Evolutionary conservation across 30 jellyfish, hydroid and myxozoan species (phyloP), one percentile per base, ranked within the genome.

Genomic region (Rhopilema esculentum): DNA sequence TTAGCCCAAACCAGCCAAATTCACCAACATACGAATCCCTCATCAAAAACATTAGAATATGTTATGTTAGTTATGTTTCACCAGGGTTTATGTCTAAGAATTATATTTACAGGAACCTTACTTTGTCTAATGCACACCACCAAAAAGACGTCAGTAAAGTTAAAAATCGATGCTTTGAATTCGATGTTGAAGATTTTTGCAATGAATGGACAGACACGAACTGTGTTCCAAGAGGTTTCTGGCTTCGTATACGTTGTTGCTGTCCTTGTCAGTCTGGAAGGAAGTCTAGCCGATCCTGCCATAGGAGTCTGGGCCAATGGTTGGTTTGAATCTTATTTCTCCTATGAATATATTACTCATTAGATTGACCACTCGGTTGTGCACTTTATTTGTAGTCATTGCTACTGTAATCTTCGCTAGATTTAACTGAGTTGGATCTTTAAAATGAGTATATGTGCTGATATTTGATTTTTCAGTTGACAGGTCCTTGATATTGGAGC

Each of bases 231-330:
- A 70, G 98, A 93, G 69, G 98, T 87, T n/a, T 89, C 93, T 80
- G 98, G 98, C 6, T 93, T 93, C 64, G 97, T 82, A 1, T 93
- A 93, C 77, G 98, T 93, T 77, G 97, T 93, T 49, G 89, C 97
- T 48, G 92, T 93, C 20, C 75, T 93, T 77, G 98, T 88, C 65
- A 89, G 97, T 71, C 68, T 93, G 28, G 98, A 93, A 68, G 98
- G 97, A 76, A 87, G 98, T 81, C 79, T 93, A 19, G 89, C 95
- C 18, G 88, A 87, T 0, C 93, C 91, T 7, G 97, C 98, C 18
- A 79, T 72, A 21, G 93, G 88, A 8, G 62, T 67, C 57, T 93
- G 98, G 98, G 92, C 81, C 16, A 85, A 87, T 29, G 95, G 98
- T 92, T 73, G 8, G 90, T 69, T 28, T 51, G 9, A 18, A 18